Evolutionary conservation across 2,113 vertebrate genomes (phyloP).

Genomic region (Elephantulus edwardii): DNA sequence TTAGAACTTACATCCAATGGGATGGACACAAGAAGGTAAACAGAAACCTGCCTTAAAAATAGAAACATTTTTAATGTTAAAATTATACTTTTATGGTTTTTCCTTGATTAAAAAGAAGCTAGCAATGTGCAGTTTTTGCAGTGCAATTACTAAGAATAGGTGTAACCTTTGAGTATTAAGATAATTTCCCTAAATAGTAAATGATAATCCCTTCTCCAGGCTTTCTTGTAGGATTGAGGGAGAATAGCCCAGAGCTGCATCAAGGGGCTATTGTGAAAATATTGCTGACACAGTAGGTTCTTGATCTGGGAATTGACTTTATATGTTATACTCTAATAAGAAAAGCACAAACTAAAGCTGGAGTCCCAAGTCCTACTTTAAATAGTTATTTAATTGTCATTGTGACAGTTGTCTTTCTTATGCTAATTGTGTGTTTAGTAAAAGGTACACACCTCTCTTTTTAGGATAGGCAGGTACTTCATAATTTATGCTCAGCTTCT

Average conservation of each 20-base stretch:
- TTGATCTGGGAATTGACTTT: neutral
- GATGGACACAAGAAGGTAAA: neutral
- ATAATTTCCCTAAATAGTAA: neutral
- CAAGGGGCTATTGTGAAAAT: neutral
- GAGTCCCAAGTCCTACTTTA: neutral
- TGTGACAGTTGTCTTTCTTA: neutral
- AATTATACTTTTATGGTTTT: neutral
- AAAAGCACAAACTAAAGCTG: neutral
- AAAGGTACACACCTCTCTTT: neutral
- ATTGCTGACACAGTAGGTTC: neutral
- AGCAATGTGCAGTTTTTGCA: fast-evolving
- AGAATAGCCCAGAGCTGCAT: neutral
- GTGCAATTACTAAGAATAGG: fast-evolving
- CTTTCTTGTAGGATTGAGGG: neutral
- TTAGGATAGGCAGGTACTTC: neutral
- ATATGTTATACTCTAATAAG: neutral
- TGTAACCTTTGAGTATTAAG: neutral
- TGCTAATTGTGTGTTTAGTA: neutral
- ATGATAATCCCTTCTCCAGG: neutral
- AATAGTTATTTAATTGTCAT: neutral
- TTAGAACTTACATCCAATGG: neutral
- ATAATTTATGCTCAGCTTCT: neutral
- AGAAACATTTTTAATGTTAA: neutral
- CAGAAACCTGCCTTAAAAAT: neutral
- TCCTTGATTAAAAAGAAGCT: neutral